Conservation (phyloP, 2,888 invertebrate genomes). For the Anoplius nigerrimus region DNA sequence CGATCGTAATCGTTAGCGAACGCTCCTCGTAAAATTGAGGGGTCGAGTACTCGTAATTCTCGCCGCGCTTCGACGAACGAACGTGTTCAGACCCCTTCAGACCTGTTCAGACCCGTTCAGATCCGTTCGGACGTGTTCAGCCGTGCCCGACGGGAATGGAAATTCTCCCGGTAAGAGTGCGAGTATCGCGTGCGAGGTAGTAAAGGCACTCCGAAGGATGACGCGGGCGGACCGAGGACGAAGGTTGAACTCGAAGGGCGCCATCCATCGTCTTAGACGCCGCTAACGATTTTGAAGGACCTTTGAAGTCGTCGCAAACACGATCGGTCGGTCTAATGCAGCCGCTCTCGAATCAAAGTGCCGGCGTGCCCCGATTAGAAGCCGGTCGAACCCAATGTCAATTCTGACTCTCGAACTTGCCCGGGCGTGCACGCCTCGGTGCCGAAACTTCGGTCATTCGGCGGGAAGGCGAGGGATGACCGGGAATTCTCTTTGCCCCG, state of each 20-base stretch:
- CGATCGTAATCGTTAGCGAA: constrained; percentile 28
- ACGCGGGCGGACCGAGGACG: no score
- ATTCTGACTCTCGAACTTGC: constrained; percentile 1
- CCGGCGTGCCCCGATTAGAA: background rate
- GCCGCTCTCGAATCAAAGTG: background rate
- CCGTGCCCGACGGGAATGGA: no score
- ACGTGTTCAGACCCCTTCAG: no score
- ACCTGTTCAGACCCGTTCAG: no score
- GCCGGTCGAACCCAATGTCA: background rate
- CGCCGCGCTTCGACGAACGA: background rate
- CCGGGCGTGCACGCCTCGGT: background rate
- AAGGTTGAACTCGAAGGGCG: no score
- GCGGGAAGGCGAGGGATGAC: no score
- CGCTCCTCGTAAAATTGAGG: constrained; percentile 31
- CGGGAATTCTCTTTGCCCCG: no score
- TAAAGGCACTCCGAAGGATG: no score
- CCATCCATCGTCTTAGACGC: background rate
- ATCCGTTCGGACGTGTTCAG: background rate
- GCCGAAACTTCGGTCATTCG: background rate
- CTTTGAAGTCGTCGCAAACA: constrained; percentile 2
- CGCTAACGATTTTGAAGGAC: background rate
- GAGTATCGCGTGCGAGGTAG: no score
- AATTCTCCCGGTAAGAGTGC: no score
- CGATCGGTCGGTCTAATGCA: background rate
- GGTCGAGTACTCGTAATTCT: background rate